Conservation (phyloP, 1,140 invertebrate species). For the Drosophila kanapiae region DNA sequence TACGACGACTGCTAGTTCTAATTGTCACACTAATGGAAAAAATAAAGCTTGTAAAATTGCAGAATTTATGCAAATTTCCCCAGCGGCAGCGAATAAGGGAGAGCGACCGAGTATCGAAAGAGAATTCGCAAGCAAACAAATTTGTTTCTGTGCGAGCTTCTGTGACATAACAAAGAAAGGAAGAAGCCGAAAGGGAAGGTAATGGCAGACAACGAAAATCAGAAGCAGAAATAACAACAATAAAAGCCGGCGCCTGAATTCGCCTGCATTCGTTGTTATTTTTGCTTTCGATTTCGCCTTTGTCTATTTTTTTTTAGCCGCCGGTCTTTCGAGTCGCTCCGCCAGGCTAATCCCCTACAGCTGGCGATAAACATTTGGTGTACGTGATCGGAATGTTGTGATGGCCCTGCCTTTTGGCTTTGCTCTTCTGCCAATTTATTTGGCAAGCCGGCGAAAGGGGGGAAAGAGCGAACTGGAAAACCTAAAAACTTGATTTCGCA, state of each 20-base stretch:
- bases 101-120: constrained; percentile 13
- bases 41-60: constrained; percentile 16
- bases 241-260: constrained; percentile 47
- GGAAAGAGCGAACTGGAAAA: constrained; percentile 10
- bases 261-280: constrained; percentile 13
- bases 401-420: background rate
- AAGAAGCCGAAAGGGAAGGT: background rate
- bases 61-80: constrained; percentile 50
- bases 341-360: constrained; percentile 41
- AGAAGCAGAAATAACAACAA: constrained; percentile 46
- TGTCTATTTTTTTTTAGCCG: constrained; percentile 46
- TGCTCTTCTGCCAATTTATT: constrained; percentile 40
- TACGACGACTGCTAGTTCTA: constrained; percentile 17
- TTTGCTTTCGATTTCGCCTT: constrained; percentile 25
- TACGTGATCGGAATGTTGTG: constrained; percentile 41
- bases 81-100: constrained; percentile 11
- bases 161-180: constrained; percentile 51
- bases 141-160: constrained; percentile 22
- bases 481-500: constrained; percentile 41
- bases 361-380: constrained; percentile 42
- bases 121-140: constrained; percentile 39
- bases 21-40: constrained; percentile 27
- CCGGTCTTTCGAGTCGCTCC: constrained; percentile 27
- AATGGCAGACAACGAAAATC: constrained; percentile 28
- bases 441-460: constrained; percentile 2